Evolutionary conservation across 2,888 invertebrate genomes (phyloP).

Genomic region (Drosophila hamatofila): DNA sequence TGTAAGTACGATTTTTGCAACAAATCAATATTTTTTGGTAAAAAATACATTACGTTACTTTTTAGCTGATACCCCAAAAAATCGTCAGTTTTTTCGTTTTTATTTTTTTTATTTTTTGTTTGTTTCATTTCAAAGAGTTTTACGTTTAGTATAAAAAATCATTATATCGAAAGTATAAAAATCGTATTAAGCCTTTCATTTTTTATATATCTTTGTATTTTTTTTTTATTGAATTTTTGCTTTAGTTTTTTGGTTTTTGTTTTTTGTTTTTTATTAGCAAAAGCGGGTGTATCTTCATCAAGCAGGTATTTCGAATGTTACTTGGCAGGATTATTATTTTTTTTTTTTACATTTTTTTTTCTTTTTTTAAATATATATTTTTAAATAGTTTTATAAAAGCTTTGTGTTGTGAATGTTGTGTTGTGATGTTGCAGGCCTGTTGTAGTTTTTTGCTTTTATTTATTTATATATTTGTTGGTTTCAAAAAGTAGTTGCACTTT

Average conservation of each 20-base stretch:
- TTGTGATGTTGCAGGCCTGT: slow-evolving; percentile 51
- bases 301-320: slow-evolving; percentile 83
- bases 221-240: slow-evolving; percentile 39
- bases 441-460: slow-evolving; percentile 40
- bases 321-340: slow-evolving; percentile 83
- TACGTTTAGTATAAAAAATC: slow-evolving; percentile 78
- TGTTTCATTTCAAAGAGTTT: slow-evolving; percentile 65
- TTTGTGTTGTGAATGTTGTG: slow-evolving; percentile 57
- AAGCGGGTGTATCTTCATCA: slow-evolving; percentile 83
- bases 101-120: slow-evolving; percentile 21
- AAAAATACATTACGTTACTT: slow-evolving; percentile 55
- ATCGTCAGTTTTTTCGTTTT: slow-evolving; percentile 52
- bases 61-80: slow-evolving; percentile 65
- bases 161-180: slow-evolving; percentile 82
- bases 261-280: too few relatives aligned
- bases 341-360: slow-evolving; percentile 51
- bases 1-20: slow-evolving; percentile 58
- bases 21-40: slow-evolving; percentile 63
- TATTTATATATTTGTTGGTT: slow-evolving; percentile 14
- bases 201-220: slow-evolving; percentile 30
- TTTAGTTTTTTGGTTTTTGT: slow-evolving; percentile 39
- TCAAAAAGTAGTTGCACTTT: slow-evolving; percentile 55
- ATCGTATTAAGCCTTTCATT: slow-evolving; percentile 75
- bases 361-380: slow-evolving; percentile 55
- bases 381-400: slow-evolving; percentile 81